Conservation (phyloP, 2,113 vertebrate species). For the Eublepharis macularius region DNA sequence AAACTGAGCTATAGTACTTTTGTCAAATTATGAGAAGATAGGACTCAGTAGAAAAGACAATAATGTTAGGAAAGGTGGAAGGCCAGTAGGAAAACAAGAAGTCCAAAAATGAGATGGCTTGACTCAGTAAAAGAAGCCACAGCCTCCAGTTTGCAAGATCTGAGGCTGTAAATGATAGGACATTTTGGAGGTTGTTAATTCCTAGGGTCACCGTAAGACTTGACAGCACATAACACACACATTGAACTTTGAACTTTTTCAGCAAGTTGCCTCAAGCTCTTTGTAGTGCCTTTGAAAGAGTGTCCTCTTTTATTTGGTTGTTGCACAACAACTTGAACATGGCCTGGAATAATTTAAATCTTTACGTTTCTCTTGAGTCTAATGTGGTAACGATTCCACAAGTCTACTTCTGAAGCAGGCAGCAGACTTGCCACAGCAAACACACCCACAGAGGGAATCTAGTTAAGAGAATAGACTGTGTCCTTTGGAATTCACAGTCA, state of each 20-base stretch:
- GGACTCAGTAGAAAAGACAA: no score
- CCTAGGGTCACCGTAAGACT: no score
- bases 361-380: constrained; percentile 48
- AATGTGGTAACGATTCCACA: constrained; percentile 11
- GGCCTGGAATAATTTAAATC: constrained; percentile 39
- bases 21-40: no score
- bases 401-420: constrained; percentile 2
- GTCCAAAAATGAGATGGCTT: no score
- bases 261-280: background rate
- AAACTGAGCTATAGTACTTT: no score
- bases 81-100: no score
- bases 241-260: background rate
- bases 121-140: no score
- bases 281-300: background rate
- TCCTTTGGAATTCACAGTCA: constrained; percentile 62
- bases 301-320: background rate
- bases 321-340: background rate
- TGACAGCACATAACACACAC: no score
- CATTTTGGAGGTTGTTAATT: no score
- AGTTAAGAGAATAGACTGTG: constrained; percentile 32
- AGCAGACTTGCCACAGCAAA: constrained; percentile 49
- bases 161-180: no score
- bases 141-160: no score
- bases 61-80: no score
- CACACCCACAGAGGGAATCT: constrained; percentile 31